Base-by-base conservation (phyloP, 2,113 vertebrate species). In the Thryonomys swinderianus region DNA sequence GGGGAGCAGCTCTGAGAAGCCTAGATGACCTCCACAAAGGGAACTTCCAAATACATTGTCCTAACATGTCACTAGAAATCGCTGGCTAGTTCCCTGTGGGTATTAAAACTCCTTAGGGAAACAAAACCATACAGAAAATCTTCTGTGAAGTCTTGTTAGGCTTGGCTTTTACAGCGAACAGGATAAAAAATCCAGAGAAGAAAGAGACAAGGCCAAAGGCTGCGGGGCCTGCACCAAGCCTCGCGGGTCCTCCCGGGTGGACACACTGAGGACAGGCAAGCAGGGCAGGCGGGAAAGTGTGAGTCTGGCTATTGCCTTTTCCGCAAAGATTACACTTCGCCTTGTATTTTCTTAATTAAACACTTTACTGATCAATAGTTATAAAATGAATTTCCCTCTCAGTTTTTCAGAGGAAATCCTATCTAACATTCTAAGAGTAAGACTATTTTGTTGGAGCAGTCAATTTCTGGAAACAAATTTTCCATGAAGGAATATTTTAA, bases 391-490 rank as follows among this genome's bases (percentile, higher is more conserved):
- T 66, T 94, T 74, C 61, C 66, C 23, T 71, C 69, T 59, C 5
- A 0, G 30, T 61, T 71, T 76, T 18, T 30, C 25, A 37, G 76
- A 82, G 61, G 62, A 92, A 96, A 88, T 30, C 30, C 30, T 25
- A 32, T 8, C 80, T 94, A 40, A 25, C 55, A 30, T 61, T 85
- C 82, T 69, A 90, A 90, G 45, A 81, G 42, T 30, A 78, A 66
- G 45, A 16, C 37, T 80, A 83, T 90, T 93, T 64, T 64, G 91
- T 32, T 74, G 23, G 51, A 64, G 55, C 17, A 88, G 55, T 90
- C 88, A 37, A 78, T 78, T 69, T 91, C 93, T 89, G 73, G 45
- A 91, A 90, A 96, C 23, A 61, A 86, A 48, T 53, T 92, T 91
- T 66, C 88, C 64, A 62, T 55, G 79, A 92, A 94, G 88, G 81